These are phyloP conservation scores for Papilio protenor DNA, from an alignment of 2,888 invertebrate species.

Conservation along the genomic window DNA sequence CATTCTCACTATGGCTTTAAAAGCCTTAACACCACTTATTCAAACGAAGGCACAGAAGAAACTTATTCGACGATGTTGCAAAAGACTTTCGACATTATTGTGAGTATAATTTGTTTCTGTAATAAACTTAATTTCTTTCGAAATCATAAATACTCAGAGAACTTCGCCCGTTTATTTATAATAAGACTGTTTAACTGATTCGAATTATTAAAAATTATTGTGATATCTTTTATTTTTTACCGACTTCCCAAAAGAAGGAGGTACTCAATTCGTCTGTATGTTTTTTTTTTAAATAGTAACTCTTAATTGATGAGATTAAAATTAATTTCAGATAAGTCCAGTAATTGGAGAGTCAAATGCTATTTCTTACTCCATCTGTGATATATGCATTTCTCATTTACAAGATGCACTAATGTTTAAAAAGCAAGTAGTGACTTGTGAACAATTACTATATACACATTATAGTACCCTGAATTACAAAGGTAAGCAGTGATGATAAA, in stretches of 20 bases:
- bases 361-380: slow-evolving; percentile 62
- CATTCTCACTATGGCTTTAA: slow-evolving; percentile 64
- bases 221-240: too few species aligned
- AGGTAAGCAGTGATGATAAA: slow-evolving; percentile 39
- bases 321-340: slow-evolving; percentile 25
- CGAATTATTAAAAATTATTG: too few species aligned
- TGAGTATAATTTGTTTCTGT: slow-evolving; percentile 54
- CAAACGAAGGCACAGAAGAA: slow-evolving; percentile 56
- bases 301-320: neutral
- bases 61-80: slow-evolving; percentile 61
- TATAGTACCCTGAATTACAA: slow-evolving; percentile 46
- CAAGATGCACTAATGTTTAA: slow-evolving; percentile 63
- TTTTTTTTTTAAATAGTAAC: neutral
- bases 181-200: neutral
- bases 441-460: slow-evolving; percentile 57
- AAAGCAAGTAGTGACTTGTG: slow-evolving; percentile 65
- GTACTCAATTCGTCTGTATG: too few species aligned
- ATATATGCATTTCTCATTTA: slow-evolving; percentile 60
- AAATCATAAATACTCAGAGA: neutral
- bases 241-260: too few species aligned
- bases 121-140: slow-evolving; percentile 19
- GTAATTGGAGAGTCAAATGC: slow-evolving; percentile 12
- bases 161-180: neutral
- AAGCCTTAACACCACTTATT: slow-evolving; percentile 55
- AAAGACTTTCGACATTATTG: slow-evolving; percentile 64